A percentile compares a stretch with the other conserved stretches of the same genome.
phyloP scores from a whole-genome alignment of 2,113 vertebrate species.

The Hippoglossus stenolepis region DNA sequence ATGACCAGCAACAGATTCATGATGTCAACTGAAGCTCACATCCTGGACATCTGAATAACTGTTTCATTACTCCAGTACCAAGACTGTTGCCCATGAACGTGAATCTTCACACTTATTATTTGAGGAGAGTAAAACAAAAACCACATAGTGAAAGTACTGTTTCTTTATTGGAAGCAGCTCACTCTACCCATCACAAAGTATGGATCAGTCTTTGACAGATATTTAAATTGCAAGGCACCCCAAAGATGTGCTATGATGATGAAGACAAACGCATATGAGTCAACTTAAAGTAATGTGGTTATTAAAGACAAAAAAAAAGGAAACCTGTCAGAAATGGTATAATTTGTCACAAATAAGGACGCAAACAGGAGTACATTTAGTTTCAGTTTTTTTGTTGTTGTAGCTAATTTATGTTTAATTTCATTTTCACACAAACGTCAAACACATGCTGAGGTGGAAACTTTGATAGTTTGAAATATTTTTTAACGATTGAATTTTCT shows the following conservation, averaged over 20 bases:
- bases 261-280: slow-evolving; percentile 67
- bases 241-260: slow-evolving; percentile 55
- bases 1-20: not conserved
- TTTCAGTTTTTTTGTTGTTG: not conserved
- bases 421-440: slow-evolving; percentile 1
- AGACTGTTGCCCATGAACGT: not conserved
- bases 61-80: too few relatives aligned
- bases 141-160: slow-evolving; percentile 39
- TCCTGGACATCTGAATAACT: not conserved
- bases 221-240: slow-evolving; percentile 94
- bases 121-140: slow-evolving; percentile 1
- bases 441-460: slow-evolving; percentile 20
- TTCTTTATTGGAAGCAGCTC: slow-evolving; percentile 92
- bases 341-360: slow-evolving; percentile 31
- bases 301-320: not conserved
- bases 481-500: not conserved
- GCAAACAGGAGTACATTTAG: not conserved
- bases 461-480: not conserved
- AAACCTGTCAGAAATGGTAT: not conserved
- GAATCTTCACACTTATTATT: not conserved
- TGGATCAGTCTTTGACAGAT: slow-evolving; percentile 91
- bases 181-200: slow-evolving; percentile 85
- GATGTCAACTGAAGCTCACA: not conserved
- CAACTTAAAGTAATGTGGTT: not conserved
- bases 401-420: slow-evolving; percentile 8